Conservation (phyloP, 2,888 invertebrate genomes). For the Aromia moschata region DNA sequence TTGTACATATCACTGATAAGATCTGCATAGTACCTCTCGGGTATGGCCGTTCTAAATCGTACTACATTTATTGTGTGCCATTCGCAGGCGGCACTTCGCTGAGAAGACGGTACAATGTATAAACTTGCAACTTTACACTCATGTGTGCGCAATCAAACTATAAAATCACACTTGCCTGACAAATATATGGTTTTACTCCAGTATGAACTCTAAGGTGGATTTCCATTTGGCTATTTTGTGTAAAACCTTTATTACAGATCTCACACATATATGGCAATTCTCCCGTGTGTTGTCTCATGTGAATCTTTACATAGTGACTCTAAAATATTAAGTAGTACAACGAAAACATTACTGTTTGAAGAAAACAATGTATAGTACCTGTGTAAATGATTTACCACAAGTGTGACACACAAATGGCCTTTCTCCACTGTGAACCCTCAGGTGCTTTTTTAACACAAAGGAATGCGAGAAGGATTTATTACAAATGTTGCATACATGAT, state of each 20-base stretch:
- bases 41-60: too few species aligned
- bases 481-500: conserved; percentile 51
- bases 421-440: conserved; percentile 53
- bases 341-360: neutral
- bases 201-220: conserved; percentile 54
- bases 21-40: too few species aligned
- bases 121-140: too few species aligned
- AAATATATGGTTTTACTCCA: conserved; percentile 55
- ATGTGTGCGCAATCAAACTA: conserved; percentile 4
- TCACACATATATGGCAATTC: conserved; percentile 52
- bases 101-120: too few species aligned
- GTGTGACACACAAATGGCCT: conserved; percentile 43
- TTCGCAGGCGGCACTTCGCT: too few species aligned
- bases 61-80: too few species aligned
- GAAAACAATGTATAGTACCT: conserved; percentile 5
- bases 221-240: conserved; percentile 55
- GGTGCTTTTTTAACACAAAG: conserved; percentile 52
- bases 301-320: conserved; percentile 56
- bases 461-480: conserved; percentile 53
- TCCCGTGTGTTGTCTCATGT: conserved; percentile 58
- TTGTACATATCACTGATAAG: too few species aligned
- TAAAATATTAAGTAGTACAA: conserved; percentile 40
- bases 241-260: conserved; percentile 53
- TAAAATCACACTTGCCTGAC: conserved; percentile 44
- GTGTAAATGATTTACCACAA: conserved; percentile 23